Conservation (phyloP, 2,113 vertebrate genomes). For the Hypomesus transpacificus region DNA sequence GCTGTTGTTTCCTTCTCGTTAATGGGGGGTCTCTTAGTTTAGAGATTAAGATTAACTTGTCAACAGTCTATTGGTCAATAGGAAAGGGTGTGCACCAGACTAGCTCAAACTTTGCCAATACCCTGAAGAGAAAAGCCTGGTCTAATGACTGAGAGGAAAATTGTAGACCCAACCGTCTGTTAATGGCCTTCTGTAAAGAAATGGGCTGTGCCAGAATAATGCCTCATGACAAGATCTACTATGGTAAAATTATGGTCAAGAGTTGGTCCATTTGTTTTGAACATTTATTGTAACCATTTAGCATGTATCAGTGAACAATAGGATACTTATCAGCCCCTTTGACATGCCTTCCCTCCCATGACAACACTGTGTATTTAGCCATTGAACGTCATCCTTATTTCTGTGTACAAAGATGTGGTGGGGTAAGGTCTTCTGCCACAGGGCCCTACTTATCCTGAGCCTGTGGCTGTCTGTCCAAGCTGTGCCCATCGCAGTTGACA, state of each 20-base stretch:
- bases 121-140: background rate
- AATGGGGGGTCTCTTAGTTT: conserved; percentile 4
- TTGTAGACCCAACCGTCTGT: too few species aligned
- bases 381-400: background rate
- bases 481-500: conserved; percentile 86
- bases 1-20: background rate
- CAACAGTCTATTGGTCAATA: conserved; percentile 1
- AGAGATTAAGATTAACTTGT: conserved; percentile 15
- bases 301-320: too few species aligned
- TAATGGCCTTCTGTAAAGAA: too few species aligned
- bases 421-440: conserved; percentile 44
- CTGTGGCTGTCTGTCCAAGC: conserved; percentile 73
- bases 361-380: background rate
- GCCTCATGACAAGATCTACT: too few species aligned
- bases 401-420: conserved; percentile 74
- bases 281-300: too few species aligned
- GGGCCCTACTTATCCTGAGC: conserved; percentile 69
- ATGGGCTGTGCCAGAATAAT: too few species aligned
- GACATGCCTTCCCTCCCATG: background rate
- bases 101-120: background rate
- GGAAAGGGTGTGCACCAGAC: background rate
- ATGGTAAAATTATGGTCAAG: too few species aligned
- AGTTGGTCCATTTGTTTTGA: too few species aligned
- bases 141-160: background rate
- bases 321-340: background rate